Evolutionary conservation across 2,888 invertebrate species (phyloP).

Genomic region (Caenorhabditis sp.): DNA sequence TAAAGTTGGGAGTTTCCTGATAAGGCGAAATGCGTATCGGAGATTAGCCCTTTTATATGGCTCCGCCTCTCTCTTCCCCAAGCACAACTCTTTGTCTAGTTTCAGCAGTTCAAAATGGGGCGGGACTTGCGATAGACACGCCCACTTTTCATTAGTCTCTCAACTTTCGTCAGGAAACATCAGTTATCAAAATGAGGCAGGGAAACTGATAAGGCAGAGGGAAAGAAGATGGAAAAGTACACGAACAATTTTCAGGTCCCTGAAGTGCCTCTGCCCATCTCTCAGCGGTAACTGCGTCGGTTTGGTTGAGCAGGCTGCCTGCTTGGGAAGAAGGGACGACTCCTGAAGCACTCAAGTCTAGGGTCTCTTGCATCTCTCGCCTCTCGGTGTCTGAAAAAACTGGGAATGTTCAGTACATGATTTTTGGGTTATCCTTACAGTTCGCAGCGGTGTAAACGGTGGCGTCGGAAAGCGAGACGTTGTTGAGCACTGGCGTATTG

Average conservation of each 20-base stretch:
- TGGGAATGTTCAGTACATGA: neutral
- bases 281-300: conserved; percentile 32
- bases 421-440: conserved; percentile 43
- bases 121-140: neutral
- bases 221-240: conserved; percentile 11
- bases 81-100: conserved; percentile 5
- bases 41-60: conserved; percentile 12
- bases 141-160: conserved; percentile 58
- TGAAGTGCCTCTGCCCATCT: conserved; percentile 40
- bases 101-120: conserved; percentile 49
- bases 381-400: conserved; percentile 63
- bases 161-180: conserved; percentile 51
- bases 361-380: conserved; percentile 47
- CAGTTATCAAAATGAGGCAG: conserved; percentile 27
- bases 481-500: conserved; percentile 62
- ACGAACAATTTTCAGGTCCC: conserved; percentile 40
- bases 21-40: neutral
- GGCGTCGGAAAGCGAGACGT: conserved; percentile 66
- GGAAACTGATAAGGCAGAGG: conserved; percentile 14
- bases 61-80: conserved; percentile 37
- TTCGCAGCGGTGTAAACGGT: conserved; percentile 65
- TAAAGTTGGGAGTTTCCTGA: conserved; percentile 17
- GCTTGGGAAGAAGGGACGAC: conserved; percentile 33
- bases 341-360: conserved; percentile 4
- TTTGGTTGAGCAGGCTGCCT: conserved; percentile 55